Conservation (phyloP, 2,888 invertebrate genomes). For the Nephrotoma appendiculata region DNA sequence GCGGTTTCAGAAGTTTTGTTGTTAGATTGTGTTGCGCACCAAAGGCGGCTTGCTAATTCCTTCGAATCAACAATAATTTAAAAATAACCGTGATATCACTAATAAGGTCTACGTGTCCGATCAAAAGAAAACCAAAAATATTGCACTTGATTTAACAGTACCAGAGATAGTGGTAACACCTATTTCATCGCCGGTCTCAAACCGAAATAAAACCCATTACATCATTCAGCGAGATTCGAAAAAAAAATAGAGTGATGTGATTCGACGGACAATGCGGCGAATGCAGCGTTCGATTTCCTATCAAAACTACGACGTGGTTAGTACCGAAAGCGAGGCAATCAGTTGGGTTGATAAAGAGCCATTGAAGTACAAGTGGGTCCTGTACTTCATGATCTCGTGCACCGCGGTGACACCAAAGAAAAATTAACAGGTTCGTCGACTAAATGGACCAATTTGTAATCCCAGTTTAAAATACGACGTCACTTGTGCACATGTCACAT, state of each 20-base stretch:
- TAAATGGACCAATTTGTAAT: constrained; percentile 19
- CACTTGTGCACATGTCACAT: constrained; percentile 60
- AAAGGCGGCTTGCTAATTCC: too few species aligned
- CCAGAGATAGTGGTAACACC: neutral
- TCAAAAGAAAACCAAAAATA: neutral
- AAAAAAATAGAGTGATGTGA: constrained; percentile 12
- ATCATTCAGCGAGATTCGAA: constrained; percentile 12
- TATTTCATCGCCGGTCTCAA: too few species aligned
- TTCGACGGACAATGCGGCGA: constrained; percentile 4
- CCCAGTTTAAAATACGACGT: constrained; percentile 39
- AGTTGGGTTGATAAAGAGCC: constrained; percentile 49
- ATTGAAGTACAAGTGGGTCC: constrained; percentile 23
- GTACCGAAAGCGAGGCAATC: constrained; percentile 44
- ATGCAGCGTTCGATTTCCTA: constrained; percentile 9
- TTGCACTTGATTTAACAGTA: neutral
- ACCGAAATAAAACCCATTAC: neutral
- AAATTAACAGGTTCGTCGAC: constrained; percentile 7
- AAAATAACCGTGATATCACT: too few species aligned
- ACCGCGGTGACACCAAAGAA: too few species aligned
- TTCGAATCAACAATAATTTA: too few species aligned
- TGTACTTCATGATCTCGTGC: constrained; percentile 28
- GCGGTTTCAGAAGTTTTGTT: too few species aligned
- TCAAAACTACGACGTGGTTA: constrained; percentile 10
- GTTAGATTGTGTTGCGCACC: too few species aligned
- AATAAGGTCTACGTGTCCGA: neutral